Percentiles rank a stretch among this genome's conserved stretches.
Conservation (phyloP, 2,113 vertebrate species). For the Oriolus oriolus region DNA sequence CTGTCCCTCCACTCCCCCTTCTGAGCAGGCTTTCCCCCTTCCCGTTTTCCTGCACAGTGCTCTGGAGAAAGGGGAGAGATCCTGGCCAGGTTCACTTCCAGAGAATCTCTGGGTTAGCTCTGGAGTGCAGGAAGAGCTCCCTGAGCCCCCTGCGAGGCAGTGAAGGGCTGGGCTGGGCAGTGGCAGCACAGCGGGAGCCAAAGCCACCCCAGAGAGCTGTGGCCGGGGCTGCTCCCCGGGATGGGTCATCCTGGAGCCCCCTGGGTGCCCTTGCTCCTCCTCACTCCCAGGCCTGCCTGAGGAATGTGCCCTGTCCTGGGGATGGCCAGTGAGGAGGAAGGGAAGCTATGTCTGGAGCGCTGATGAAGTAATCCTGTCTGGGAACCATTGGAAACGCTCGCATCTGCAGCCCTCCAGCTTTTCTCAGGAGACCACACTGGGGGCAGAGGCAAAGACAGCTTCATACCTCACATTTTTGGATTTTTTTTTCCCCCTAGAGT, state of each 20-base stretch:
- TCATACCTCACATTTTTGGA: constrained; percentile 41
- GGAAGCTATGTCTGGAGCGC: background rate
- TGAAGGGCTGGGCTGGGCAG: background rate
- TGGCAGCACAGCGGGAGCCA: background rate
- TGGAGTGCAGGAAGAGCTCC: background rate
- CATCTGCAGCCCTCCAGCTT: constrained; percentile 6
- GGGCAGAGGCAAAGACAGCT: background rate
- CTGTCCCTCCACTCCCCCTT: background rate
- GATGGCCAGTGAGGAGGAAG: background rate
- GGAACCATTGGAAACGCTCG: background rate
- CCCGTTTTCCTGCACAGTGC: background rate
- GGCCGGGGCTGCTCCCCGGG: background rate
- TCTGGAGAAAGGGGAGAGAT: background rate
- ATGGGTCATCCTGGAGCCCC: background rate
- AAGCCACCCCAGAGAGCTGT: background rate
- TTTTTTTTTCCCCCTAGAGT: background rate
- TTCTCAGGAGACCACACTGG: background rate
- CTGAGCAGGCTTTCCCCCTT: background rate
- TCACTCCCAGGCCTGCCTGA: background rate
- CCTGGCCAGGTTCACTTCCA: background rate
- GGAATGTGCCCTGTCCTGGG: background rate
- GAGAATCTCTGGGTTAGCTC: background rate
- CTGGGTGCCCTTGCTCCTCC: background rate
- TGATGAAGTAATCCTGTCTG: constrained; percentile 42
- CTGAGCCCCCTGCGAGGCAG: background rate